Evolutionary conservation across 2,888 invertebrate species (phyloP).

Genomic region (Caenorhabditis sp.): DNA sequence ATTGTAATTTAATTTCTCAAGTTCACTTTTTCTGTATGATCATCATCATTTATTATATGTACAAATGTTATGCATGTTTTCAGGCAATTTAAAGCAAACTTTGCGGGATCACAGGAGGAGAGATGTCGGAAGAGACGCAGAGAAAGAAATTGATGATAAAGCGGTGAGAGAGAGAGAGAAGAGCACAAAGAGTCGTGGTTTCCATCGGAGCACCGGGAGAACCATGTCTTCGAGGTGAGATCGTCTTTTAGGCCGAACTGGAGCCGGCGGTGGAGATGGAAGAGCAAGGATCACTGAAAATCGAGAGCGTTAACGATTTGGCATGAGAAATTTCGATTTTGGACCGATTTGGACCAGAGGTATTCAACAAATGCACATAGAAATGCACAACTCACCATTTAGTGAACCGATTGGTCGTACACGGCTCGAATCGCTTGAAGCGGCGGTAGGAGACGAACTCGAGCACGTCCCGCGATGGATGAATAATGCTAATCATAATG

Average conservation of each 20-base stretch:
- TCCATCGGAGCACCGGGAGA: neutral
- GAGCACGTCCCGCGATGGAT: slow-evolving; percentile 65
- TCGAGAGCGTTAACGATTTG: neutral
- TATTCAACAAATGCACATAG: neutral
- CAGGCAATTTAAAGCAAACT: slow-evolving; percentile 23
- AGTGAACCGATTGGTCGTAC: slow-evolving; percentile 8
- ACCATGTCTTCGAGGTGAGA: no score
- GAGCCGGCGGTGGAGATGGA: slow-evolving; percentile 5
- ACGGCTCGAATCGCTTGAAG: slow-evolving; percentile 23
- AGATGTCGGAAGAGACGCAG: slow-evolving; percentile 8
- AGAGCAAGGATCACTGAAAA: slow-evolving; percentile 1
- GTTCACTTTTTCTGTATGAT: neutral
- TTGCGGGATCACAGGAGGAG: slow-evolving; percentile 24
- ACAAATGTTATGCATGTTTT: slow-evolving; percentile 19
- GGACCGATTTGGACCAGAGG: no score
- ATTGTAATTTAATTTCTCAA: slow-evolving; percentile 2
- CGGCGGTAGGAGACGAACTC: slow-evolving; percentile 64
- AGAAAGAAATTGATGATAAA: slow-evolving; percentile 47
- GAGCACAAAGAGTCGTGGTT: neutral
- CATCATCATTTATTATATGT: slow-evolving; percentile 45
- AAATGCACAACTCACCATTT: slow-evolving; percentile 28
- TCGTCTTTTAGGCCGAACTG: slow-evolving; percentile 6
- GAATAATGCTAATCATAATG: slow-evolving; percentile 71
- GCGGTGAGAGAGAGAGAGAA: slow-evolving; percentile 7
- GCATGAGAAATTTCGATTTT: no score